Evolutionary conservation across 2,113 vertebrate genomes (phyloP).

Genomic region (Eidolon helvum): DNA sequence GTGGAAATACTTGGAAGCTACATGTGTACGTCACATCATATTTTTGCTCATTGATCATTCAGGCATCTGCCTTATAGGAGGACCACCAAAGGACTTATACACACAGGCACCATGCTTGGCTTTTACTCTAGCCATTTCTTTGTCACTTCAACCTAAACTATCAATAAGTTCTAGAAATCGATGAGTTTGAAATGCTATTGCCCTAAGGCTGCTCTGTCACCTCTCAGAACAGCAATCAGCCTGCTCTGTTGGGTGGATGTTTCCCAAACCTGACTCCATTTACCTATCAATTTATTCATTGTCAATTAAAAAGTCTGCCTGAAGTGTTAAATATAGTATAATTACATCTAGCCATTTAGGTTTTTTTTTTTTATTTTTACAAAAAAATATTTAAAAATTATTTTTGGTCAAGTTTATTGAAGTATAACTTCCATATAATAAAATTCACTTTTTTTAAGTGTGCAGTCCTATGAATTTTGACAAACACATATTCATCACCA

Average conservation of each 20-base stretch:
- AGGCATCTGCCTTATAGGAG: neutral
- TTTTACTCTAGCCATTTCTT: neutral
- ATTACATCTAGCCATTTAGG: neutral
- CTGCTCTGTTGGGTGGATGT: neutral
- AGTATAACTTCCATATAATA: neutral
- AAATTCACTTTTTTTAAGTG: neutral
- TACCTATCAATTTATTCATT: neutral
- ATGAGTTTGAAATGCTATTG: neutral
- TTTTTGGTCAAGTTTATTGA: neutral
- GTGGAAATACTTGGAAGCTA: neutral
- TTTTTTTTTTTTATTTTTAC: neutral
- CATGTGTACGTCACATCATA: accelerated
- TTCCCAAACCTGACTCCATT: neutral
- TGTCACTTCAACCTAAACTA: neutral
- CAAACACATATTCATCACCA: neutral
- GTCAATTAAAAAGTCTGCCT: neutral
- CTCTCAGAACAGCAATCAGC: neutral
- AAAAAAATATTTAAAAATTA: neutral
- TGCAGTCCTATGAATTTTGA: neutral
- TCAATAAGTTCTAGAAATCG: neutral
- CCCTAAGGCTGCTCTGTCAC: neutral
- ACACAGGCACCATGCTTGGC: neutral
- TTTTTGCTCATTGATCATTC: neutral
- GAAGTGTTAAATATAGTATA: neutral
- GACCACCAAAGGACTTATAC: accelerated